phyloP scores from a whole-genome alignment of 2,113 vertebrate genomes.

The Thamnophis sirtalis region DNA sequence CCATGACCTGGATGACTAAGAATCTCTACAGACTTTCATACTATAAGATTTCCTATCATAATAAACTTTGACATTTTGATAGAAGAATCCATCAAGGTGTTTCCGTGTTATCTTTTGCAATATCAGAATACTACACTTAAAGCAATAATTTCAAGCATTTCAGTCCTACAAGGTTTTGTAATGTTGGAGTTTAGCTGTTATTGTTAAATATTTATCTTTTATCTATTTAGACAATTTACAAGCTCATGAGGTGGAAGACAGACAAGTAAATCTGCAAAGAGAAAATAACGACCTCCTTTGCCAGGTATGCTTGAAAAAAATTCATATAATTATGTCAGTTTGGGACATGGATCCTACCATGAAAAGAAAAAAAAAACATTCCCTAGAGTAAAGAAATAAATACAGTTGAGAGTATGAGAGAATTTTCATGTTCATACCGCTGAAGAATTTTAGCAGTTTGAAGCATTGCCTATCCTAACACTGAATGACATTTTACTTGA shows the following conservation, averaged over 20 bases:
- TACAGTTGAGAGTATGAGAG: neutral
- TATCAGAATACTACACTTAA: neutral
- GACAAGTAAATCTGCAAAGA: constrained; percentile 2
- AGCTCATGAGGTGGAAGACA: neutral
- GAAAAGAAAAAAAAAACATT: neutral
- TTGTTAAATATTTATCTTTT: constrained; percentile 4
- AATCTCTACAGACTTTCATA: neutral
- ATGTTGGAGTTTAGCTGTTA: neutral
- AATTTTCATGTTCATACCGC: neutral
- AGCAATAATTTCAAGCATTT: neutral
- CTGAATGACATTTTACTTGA: neutral
- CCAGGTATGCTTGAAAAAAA: constrained; percentile 7
- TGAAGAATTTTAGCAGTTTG: neutral
- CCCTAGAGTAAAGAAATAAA: neutral
- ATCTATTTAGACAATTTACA: neutral
- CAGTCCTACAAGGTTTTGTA: neutral
- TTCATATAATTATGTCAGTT: constrained; percentile 5
- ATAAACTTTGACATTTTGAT: neutral
- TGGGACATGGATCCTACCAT: neutral
- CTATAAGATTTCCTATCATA: neutral
- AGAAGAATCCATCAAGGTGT: neutral
- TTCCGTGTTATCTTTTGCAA: neutral
- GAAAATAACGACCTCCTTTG: neutral
- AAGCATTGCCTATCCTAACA: neutral
- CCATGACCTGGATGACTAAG: too few species aligned